Evolutionary conservation across 2,888 invertebrate species (phyloP), one percentile per base, ranked within the genome.

Genomic region (Alloscopus bannaensis): DNA sequence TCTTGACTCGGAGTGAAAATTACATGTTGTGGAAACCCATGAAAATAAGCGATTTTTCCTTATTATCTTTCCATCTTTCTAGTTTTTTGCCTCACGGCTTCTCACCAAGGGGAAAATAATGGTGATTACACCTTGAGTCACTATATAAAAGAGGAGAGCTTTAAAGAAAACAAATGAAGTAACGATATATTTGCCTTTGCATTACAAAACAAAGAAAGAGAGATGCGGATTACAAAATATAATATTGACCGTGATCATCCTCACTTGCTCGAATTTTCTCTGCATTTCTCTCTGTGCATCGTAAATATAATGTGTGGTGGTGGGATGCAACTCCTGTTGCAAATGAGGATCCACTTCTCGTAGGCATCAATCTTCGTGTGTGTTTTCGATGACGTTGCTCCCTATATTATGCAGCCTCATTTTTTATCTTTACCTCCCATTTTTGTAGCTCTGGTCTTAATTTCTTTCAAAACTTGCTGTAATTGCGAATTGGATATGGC

Each of bases 21-120:
- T 75, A 75, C 36, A 75, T 26, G 75, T 65, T 66, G 50, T 65
- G 66, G 66, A 66, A 73, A 66, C 57, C 64, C 40, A 75, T 31
- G 66, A 75, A 75, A 75, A 65, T 73, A 73, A 75, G 66, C 57
- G 75, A 66, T 75, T 75, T 75, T 73, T 75, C 22, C 47, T 26
- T 66, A 75, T 75, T 75, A 75, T 66, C 65, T 75, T 75, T 66
- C 66, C 62, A 66, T 75, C 75, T n/a, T n/a, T n/a, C n/a, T n/a
- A n/a, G n/a, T n/a, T n/a, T n/a, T n/a, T n/a, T 66, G 66, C 66
- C 75, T 75, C 26, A 66, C 64, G 75, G 75, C 66, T 59, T 24
- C 59, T n/a, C n/a, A n/a, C n/a, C n/a, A n/a, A n/a, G n/a, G n/a
- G n/a, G n/a, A n/a, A n/a, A n/a, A n/a, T 57, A 45, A 57, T 72